phyloP scores from a whole-genome alignment of 2,888 invertebrate species.

The Euplexia lucipara region DNA sequence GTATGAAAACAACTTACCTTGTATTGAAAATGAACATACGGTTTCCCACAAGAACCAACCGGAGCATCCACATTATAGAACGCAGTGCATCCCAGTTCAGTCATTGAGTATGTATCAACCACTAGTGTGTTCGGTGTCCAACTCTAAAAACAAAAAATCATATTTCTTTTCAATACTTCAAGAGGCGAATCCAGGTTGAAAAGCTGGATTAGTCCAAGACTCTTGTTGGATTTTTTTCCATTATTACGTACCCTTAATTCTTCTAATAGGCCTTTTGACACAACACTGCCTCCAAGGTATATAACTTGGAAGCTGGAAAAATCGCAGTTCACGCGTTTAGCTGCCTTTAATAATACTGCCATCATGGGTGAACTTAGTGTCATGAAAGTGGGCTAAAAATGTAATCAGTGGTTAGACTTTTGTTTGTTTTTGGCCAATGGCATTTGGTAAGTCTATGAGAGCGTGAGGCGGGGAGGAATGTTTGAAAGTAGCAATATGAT shows the following conservation, averaged over 20 bases:
- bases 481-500: too few relatives aligned
- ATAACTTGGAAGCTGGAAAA: constrained; percentile 65
- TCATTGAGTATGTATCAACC: constrained; percentile 41
- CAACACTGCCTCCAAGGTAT: constrained; percentile 69
- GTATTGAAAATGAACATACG: constrained; percentile 47
- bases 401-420: neutral
- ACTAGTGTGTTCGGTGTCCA: constrained; percentile 43
- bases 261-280: constrained; percentile 57
- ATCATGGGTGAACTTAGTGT: constrained; percentile 68
- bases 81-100: constrained; percentile 31
- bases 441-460: too few relatives aligned
- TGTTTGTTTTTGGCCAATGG: too few relatives aligned
- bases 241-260: constrained; percentile 53
- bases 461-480: too few relatives aligned
- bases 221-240: too few relatives aligned
- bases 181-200: too few relatives aligned
- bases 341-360: constrained; percentile 61
- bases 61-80: constrained; percentile 31
- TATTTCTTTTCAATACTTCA: too few relatives aligned
- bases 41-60: constrained; percentile 42
- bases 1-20: constrained; percentile 42
- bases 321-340: constrained; percentile 56
- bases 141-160: constrained; percentile 39
- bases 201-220: too few relatives aligned
- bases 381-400: constrained; percentile 64